Percentiles rank a stretch among this genome's conserved stretches.
These are phyloP conservation scores for Brachionus plicatilis DNA, from an alignment of 1,140 invertebrate genomes.

Conservation along the genomic window DNA sequence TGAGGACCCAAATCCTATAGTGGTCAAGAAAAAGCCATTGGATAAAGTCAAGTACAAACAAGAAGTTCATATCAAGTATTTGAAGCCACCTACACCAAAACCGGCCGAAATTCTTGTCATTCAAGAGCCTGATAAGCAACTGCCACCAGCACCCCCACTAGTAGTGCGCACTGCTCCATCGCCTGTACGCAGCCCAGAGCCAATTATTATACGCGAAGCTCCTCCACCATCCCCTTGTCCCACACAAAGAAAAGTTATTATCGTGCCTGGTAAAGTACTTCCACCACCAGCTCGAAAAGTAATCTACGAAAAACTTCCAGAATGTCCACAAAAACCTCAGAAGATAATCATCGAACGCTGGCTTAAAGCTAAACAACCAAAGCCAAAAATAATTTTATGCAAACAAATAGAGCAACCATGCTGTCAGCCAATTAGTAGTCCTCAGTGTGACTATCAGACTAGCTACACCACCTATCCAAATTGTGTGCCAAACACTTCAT, in stretches of 20 bases:
- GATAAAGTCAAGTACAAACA: conserved; percentile 34
- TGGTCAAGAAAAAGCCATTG: conserved; percentile 27
- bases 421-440: neutral
- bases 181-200: neutral
- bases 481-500: neutral
- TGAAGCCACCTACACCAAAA: conserved; percentile 24
- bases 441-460: neutral
- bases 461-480: neutral
- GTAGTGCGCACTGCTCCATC: neutral
- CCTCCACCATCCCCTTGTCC: conserved; percentile 13
- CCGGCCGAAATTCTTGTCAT: conserved; percentile 14
- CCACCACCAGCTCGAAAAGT: conserved; percentile 33
- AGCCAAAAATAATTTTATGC: conserved; percentile 1
- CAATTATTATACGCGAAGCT: conserved; percentile 27
- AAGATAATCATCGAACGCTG: conserved; percentile 38
- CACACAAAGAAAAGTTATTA: neutral
- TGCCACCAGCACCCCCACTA: conserved; percentile 23
- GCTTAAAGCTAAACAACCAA: conserved; percentile 16
- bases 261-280: conserved; percentile 15
- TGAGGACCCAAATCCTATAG: conserved; percentile 15
- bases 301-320: conserved; percentile 24
- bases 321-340: conserved; percentile 22
- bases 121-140: conserved; percentile 30
- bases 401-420: conserved; percentile 4
- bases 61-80: conserved; percentile 23